These are phyloP conservation scores for Cheilosia urbana DNA, from an alignment of 2,888 invertebrate genomes.

Conservation along the genomic window DNA sequence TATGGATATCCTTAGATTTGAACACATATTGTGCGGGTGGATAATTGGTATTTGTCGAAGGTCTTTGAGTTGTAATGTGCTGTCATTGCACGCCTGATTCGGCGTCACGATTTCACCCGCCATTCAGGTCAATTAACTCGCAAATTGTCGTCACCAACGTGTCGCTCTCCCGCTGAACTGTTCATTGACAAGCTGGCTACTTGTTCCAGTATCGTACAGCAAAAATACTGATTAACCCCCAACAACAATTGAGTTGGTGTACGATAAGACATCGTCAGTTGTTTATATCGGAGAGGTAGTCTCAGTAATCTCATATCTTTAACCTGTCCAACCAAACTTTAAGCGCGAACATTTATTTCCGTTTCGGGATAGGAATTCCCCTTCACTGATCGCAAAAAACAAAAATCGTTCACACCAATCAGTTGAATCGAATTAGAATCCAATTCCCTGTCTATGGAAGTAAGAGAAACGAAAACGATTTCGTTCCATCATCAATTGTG, in stretches of 20 bases:
- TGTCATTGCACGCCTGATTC: background rate
- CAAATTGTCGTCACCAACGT: slow-evolving; percentile 25
- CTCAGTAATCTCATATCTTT: too few species aligned
- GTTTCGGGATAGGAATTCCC: background rate
- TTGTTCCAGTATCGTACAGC: background rate
- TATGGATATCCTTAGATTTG: background rate
- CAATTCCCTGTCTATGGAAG: background rate
- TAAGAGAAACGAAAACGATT: background rate
- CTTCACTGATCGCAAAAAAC: background rate
- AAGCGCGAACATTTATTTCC: background rate
- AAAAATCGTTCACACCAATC: slow-evolving; percentile 18
- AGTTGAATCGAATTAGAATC: slow-evolving; percentile 37
- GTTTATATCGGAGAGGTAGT: too few species aligned
- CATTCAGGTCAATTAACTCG: slow-evolving; percentile 20
- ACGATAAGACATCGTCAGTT: background rate
- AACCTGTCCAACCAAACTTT: background rate
- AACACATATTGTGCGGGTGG: background rate
- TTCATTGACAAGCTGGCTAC: slow-evolving; percentile 10
- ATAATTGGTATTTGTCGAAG: background rate
- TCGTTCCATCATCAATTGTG: background rate
- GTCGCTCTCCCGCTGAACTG: slow-evolving; percentile 2
- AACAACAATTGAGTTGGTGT: background rate
- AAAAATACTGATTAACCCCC: background rate
- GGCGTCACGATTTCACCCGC: background rate
- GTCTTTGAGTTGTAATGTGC: slow-evolving; percentile 26